These are phyloP conservation scores for Nudaria mundana DNA, from an alignment of 2,888 invertebrate species.

Conservation along the genomic window DNA sequence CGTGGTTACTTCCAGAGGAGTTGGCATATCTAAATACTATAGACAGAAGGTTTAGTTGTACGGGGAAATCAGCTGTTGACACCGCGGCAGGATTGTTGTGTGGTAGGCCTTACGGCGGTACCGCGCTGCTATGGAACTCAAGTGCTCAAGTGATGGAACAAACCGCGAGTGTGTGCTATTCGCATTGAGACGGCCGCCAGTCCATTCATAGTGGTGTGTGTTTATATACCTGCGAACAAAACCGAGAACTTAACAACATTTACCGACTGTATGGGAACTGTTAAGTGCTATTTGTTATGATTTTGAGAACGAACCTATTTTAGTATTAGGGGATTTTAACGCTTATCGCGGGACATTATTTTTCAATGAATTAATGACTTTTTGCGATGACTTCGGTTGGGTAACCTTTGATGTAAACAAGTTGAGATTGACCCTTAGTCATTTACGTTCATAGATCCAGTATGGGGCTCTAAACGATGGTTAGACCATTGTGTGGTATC, in stretches of 20 bases:
- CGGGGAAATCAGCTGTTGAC: background rate
- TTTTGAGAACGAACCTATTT: background rate
- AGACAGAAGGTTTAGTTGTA: background rate
- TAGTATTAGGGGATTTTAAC: background rate
- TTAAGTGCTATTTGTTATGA: background rate
- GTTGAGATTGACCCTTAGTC: background rate
- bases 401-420: background rate
- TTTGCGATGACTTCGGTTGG: background rate
- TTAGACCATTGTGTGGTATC: background rate
- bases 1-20: background rate
- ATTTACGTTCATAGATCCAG: background rate
- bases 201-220: background rate
- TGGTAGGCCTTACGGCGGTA: background rate
- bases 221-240: background rate
- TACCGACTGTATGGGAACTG: background rate
- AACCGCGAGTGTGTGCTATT: background rate
- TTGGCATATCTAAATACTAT: background rate
- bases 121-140: background rate
- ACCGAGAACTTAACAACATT: background rate
- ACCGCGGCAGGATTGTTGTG: background rate
- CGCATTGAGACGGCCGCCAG: background rate
- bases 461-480: background rate
- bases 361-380: background rate
- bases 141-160: background rate
- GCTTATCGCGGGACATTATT: background rate